Evolutionary conservation across 2,113 vertebrate genomes (phyloP).

Genomic region (Gobio gobio): DNA sequence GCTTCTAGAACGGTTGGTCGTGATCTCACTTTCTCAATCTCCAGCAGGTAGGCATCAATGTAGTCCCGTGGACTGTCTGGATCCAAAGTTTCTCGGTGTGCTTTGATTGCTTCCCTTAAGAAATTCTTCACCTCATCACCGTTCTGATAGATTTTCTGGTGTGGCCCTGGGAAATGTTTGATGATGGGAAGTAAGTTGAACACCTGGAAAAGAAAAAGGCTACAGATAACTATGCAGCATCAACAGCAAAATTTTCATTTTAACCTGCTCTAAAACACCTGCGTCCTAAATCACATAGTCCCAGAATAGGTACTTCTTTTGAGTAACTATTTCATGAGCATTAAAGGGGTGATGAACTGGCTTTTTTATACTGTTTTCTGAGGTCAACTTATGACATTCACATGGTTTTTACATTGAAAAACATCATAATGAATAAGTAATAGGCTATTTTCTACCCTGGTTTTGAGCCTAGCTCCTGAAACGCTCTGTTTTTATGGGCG

Average conservation of each 20-base stretch:
- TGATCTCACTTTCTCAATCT: slow-evolving; percentile 58
- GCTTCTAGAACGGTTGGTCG: neutral
- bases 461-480: too few species aligned
- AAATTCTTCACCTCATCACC: slow-evolving; percentile 17
- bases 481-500: too few species aligned
- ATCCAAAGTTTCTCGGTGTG: slow-evolving; percentile 55
- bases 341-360: too few species aligned
- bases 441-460: too few species aligned
- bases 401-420: too few species aligned
- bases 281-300: neutral
- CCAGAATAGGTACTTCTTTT: too few species aligned
- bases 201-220: slow-evolving; percentile 40
- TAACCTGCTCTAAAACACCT: neutral
- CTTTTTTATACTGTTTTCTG: too few species aligned
- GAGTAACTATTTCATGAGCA: too few species aligned
- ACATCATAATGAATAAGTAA: too few species aligned
- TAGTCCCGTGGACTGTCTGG: slow-evolving; percentile 54
- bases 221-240: neutral
- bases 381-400: too few species aligned
- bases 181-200: slow-evolving; percentile 58
- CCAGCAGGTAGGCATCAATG: slow-evolving; percentile 60
- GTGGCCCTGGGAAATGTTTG: slow-evolving; percentile 56
- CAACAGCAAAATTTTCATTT: neutral
- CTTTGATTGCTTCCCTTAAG: slow-evolving; percentile 34
- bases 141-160: slow-evolving; percentile 51